Evolutionary conservation across 2,888 invertebrate genomes (phyloP), one percentile per base, ranked within the genome.

Genomic region (Eudemis profundana): DNA sequence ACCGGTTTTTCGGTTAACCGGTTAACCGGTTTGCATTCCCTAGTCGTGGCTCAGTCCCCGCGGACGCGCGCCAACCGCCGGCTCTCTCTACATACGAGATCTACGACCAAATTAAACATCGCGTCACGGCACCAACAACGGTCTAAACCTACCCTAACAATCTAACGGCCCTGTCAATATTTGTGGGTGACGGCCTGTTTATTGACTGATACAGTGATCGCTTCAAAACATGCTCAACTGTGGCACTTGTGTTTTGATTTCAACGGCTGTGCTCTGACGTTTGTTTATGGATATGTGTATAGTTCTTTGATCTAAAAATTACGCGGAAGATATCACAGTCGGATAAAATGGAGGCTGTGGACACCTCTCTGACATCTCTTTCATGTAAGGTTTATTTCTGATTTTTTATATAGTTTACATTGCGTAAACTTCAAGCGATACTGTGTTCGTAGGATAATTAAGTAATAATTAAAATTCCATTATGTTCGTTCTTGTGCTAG

Each of bases 1-100:
- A n/a, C n/a, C n/a, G n/a, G n/a, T n/a, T n/a, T n/a, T n/a, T n/a
- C n/a, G n/a, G n/a, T n/a, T n/a, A n/a, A n/a, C n/a, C n/a, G n/a
- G n/a, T n/a, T n/a, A n/a, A n/a, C n/a, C n/a, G n/a, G n/a, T n/a
- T n/a, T n/a, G n/a, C n/a, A n/a, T n/a, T n/a, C n/a, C n/a, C n/a
- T n/a, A n/a, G n/a, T n/a, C n/a, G n/a, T 74, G 76, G 79, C 81
- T 85, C 85, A 86, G 89, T 86, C 73, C 78, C 73, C 80, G 82
- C 77, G 79, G 76, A 78, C 83, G 79, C 80, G 82, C 71, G 75
- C 83, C 78, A 77, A n/a, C n/a, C n/a, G 79, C 77, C 78, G 86
- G 79, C 82, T 81, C 77, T 76, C 81, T 77, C 75, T 78, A 67
- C 69, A 72, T 69, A 74, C 69, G 64, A 75, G 79, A 78, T 79